A percentile compares a stretch with the other conserved stretches of the same genome.
Evolutionary conservation across 2,113 vertebrate species (phyloP).

Genomic region (Phyllostomus hastatus): DNA sequence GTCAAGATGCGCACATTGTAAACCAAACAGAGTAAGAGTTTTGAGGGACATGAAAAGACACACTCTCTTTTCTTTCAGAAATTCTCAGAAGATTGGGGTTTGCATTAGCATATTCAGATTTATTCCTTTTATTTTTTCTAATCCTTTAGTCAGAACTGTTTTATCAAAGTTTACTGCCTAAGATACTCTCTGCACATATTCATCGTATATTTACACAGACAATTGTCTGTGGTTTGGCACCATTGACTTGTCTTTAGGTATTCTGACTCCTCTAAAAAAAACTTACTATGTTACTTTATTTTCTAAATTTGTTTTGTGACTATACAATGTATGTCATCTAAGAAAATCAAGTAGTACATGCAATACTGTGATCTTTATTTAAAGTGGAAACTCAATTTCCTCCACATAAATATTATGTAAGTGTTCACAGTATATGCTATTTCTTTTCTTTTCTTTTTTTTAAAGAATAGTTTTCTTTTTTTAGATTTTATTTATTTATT

Average conservation of each 20-base stretch:
- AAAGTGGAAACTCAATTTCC: not conserved
- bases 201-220: not conserved
- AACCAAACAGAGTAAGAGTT: not conserved
- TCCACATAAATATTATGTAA: not conserved
- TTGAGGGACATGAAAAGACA: not conserved
- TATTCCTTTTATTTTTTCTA: not conserved
- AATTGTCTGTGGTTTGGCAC: not conserved
- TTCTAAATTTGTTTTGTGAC: conserved; percentile 9
- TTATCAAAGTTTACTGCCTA: not conserved
- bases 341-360: not conserved
- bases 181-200: not conserved
- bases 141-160: not conserved
- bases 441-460: too few relatives aligned
- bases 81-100: not conserved
- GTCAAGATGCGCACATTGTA: not conserved
- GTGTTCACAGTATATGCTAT: not conserved
- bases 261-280: not conserved
- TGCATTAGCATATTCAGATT: not conserved
- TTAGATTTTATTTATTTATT: too few relatives aligned
- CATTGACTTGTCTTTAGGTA: not conserved
- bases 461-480: too few relatives aligned
- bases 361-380: not conserved
- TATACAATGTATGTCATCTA: not conserved
- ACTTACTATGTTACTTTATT: not conserved
- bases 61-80: not conserved